These are phyloP conservation scores for Yponomeuta plumbellus DNA, from an alignment of 2,888 invertebrate species.

Conservation along the genomic window DNA sequence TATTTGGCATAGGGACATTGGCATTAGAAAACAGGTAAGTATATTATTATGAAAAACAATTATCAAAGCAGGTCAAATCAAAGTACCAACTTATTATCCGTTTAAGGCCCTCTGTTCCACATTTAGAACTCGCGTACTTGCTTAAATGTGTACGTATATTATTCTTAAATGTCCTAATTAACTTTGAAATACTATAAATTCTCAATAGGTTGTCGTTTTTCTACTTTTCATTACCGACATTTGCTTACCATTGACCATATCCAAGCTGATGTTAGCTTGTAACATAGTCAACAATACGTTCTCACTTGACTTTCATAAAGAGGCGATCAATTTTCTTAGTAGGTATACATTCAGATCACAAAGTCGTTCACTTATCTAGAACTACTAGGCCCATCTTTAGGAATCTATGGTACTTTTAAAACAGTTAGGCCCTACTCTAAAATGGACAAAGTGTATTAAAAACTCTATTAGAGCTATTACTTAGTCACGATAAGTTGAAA, in stretches of 20 bases:
- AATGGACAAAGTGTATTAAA: not conserved
- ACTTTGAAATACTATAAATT: not conserved
- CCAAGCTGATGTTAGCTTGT: not conserved
- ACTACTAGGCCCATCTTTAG: not conserved
- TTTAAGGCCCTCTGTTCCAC: slow-evolving; percentile 10
- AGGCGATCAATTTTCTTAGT: no score
- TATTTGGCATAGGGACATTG: slow-evolving; percentile 46
- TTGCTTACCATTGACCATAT: not conserved
- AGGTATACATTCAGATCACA: not conserved
- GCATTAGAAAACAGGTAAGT: slow-evolving; percentile 28
- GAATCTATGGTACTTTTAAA: not conserved
- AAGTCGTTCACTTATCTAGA: not conserved
- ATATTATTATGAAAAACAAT: no score
- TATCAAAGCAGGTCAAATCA: not conserved
- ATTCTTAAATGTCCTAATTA: not conserved
- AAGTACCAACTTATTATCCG: slow-evolving; percentile 9
- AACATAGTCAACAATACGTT: no score
- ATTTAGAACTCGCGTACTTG: not conserved
- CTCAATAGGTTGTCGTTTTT: not conserved
- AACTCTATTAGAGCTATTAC: not conserved
- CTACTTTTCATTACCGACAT: not conserved
- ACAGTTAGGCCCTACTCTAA: not conserved
- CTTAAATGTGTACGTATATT: not conserved
- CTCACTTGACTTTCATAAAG: no score
- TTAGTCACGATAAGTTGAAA: not conserved